Conservation (phyloP, 2,797 vertebrate species). For the Sebastes diploproa region DNA sequence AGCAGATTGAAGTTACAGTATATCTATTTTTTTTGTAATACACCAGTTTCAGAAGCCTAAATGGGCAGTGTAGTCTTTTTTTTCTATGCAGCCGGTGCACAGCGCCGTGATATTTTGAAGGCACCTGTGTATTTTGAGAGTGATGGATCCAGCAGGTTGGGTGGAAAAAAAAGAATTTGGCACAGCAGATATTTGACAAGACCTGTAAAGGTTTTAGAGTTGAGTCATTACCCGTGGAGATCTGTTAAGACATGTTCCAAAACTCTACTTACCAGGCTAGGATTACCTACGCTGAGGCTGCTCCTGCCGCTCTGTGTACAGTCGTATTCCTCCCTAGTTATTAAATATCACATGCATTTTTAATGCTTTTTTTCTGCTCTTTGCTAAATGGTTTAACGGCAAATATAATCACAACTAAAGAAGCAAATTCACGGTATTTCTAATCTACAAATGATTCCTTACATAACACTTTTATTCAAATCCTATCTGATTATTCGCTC, state of each 20-base stretch:
- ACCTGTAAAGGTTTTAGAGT: conserved; percentile 73
- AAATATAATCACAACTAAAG: conserved; percentile 14
- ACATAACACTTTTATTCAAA: conserved; percentile 33
- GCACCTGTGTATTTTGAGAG: conserved; percentile 71
- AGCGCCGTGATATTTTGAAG: conserved; percentile 67
- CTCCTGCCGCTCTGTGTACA: conserved; percentile 9
- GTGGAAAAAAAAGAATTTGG: conserved; percentile 38
- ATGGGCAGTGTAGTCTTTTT: conserved; percentile 50
- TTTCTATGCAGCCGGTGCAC: conserved; percentile 43
- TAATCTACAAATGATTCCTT: conserved; percentile 31
- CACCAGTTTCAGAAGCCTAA: conserved; percentile 80
- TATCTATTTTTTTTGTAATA: conserved; percentile 84
- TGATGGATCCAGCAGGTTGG: conserved; percentile 71
- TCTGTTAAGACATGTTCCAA: conserved; percentile 68
- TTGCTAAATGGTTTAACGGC: conserved; percentile 26
- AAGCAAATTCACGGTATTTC: conserved; percentile 9
- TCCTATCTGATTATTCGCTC: conserved; percentile 16
- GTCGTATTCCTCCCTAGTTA: conserved; percentile 28
- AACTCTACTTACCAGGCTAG: conserved; percentile 58
- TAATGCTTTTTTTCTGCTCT: conserved; percentile 1
- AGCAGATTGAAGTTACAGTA: conserved; percentile 83
- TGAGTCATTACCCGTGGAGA: conserved; percentile 74
- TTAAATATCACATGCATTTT: conserved; percentile 45
- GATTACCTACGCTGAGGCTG: conserved; percentile 44
- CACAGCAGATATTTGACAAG: conserved; percentile 65